A percentile compares a stretch with the other conserved stretches of the same genome.
Conservation (phyloP, 2,888 invertebrate species). For the Nebria salina region DNA sequence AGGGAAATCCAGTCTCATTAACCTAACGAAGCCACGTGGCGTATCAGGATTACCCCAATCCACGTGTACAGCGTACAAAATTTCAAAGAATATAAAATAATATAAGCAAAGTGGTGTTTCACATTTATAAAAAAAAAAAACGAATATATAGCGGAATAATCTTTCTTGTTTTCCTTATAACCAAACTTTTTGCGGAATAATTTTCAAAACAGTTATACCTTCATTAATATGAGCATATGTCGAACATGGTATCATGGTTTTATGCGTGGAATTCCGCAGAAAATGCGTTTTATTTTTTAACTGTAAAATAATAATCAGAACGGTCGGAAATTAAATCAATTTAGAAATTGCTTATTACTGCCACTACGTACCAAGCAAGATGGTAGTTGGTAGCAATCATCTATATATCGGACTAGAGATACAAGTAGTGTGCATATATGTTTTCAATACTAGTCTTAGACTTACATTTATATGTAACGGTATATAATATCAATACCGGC, state of each 20-base stretch:
- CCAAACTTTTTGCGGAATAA: not conserved
- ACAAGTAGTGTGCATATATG: not conserved
- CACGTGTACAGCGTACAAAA: conserved; percentile 50
- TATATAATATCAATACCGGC: conserved; percentile 17
- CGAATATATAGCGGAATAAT: not conserved
- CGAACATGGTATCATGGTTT: not conserved
- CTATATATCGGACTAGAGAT: not conserved
- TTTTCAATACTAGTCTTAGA: not conserved
- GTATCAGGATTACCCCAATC: conserved; percentile 49
- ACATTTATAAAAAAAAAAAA: not conserved
- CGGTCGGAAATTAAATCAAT: conserved; percentile 34
- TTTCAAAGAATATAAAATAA: not conserved
- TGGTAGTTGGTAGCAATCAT: not conserved
- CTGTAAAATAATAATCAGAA: conserved; percentile 28
- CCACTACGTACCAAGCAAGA: not conserved
- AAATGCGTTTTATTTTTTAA: conserved; percentile 33
- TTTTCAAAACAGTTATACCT: not conserved
- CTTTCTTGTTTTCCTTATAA: not conserved
- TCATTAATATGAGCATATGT: not conserved
- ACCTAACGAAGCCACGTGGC: conserved; percentile 60
- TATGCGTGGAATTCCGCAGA: not conserved
- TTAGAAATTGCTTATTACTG: conserved; percentile 17
- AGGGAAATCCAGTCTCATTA: conserved; percentile 54
- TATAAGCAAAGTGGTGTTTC: not conserved
- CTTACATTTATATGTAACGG: conserved; percentile 31